A percentile compares a stretch with the other conserved stretches of the same genome.
phyloP scores from a whole-genome alignment of 35 echinoderm and acorn worm genomes.

The Diadema setosum region DNA sequence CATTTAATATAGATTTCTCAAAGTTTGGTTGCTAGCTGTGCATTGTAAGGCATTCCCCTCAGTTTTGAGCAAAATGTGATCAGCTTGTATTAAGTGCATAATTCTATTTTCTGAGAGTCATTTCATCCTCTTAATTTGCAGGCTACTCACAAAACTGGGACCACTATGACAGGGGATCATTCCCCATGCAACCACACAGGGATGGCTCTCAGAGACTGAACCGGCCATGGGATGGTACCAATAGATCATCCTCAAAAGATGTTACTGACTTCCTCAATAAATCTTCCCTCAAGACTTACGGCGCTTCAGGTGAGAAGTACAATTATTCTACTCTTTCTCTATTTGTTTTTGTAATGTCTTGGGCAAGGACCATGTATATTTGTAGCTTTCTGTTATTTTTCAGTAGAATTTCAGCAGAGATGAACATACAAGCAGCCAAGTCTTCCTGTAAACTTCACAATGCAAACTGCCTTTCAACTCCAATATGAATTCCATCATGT shows the following conservation, averaged over 20 bases:
- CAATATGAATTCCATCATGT: too few relatives aligned
- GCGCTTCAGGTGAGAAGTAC: conserved; percentile 39
- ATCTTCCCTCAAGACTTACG: conserved; percentile 65
- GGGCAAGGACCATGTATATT: too few relatives aligned
- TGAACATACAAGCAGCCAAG: too few relatives aligned
- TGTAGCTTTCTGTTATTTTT: too few relatives aligned
- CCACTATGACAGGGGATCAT: conserved; percentile 57
- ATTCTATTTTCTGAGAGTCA: not conserved
- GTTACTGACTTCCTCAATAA: conserved; percentile 47
- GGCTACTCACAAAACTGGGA: conserved; percentile 77
- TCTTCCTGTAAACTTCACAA: too few relatives aligned
- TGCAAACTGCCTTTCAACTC: too few relatives aligned
- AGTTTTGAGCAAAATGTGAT: not conserved
- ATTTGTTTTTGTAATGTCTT: too few relatives aligned
- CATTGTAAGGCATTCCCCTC: not conserved
- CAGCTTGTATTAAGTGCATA: not conserved
- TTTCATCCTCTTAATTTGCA: not conserved
- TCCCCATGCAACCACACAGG: not conserved
- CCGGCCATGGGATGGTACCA: conserved; percentile 70
- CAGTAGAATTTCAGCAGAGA: too few relatives aligned
- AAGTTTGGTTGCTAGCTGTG: not conserved
- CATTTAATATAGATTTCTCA: not conserved
- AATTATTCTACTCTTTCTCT: too few relatives aligned
- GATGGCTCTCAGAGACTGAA: conserved; percentile 5
- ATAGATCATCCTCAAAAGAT: not conserved